phyloP scores from a whole-genome alignment of 2,888 invertebrate genomes.

The Philonicus albiceps region DNA sequence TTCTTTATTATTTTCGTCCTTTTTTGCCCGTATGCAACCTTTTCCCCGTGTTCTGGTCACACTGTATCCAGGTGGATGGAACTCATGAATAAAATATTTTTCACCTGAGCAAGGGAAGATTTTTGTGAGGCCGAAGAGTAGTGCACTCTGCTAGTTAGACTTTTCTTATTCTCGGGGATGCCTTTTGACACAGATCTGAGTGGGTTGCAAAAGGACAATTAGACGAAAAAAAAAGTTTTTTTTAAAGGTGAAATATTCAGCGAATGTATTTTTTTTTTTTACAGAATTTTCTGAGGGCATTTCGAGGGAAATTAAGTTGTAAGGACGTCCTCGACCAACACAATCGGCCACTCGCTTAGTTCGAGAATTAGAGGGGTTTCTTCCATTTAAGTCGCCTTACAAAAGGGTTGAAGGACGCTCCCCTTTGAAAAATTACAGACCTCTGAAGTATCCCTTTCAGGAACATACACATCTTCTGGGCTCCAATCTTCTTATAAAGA shows the following conservation, averaged over 20 bases:
- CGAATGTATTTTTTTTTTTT: not conserved
- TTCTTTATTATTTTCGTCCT: not conserved
- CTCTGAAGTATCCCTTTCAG: not conserved
- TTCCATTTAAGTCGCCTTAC: not conserved
- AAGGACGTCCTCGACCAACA: not conserved
- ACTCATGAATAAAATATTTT: slow-evolving; percentile 18
- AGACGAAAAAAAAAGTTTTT: not conserved
- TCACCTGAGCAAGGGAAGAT: not conserved
- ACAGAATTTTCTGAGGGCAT: not conserved
- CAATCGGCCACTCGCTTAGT: not conserved
- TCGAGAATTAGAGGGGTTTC: not conserved
- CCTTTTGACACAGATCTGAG: not conserved
- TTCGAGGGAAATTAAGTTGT: not conserved
- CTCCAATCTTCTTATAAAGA: not conserved
- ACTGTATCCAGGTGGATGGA: not conserved
- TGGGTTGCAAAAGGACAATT: not conserved
- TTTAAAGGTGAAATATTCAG: not conserved
- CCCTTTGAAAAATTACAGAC: not conserved
- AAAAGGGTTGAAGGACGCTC: not conserved
- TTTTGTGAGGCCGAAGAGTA: not conserved
- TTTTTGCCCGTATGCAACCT: not conserved
- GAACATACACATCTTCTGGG: not conserved
- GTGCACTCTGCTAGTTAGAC: not conserved
- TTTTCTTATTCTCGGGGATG: not conserved
- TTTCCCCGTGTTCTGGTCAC: not conserved